Evolutionary conservation across 2,113 vertebrate genomes (phyloP).

Genomic region (Mesoclemmys tuberculata): DNA sequence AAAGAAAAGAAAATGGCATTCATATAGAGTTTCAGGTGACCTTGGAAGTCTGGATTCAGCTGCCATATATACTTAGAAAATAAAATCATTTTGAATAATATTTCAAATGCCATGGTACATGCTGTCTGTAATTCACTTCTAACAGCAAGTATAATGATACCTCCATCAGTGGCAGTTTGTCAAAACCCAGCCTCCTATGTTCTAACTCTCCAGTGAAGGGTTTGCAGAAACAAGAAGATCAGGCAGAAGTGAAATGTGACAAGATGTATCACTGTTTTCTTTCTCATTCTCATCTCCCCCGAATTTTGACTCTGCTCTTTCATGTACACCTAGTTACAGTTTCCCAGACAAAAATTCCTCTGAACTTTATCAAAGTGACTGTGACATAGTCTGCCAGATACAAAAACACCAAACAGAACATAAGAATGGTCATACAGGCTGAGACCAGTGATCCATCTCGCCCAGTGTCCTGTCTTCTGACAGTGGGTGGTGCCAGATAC

Average conservation of each 20-base stretch:
- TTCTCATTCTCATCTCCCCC: neutral
- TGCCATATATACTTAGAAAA: conserved; percentile 24
- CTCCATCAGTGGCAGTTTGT: conserved; percentile 14
- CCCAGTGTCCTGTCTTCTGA: no score
- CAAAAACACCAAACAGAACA: neutral
- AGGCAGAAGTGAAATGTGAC: conserved; percentile 30
- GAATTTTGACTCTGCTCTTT: neutral
- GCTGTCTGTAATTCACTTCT: conserved; percentile 32
- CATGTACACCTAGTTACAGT: accelerated
- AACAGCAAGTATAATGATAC: conserved; percentile 33
- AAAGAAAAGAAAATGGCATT: conserved; percentile 46
- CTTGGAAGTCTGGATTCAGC: conserved; percentile 34
- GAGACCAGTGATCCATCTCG: no score
- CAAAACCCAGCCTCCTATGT: conserved; percentile 27
- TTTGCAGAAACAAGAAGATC: conserved; percentile 34
- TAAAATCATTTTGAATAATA: conserved; percentile 45
- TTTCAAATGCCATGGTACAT: conserved; percentile 28
- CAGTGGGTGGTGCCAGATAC: no score
- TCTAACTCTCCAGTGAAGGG: conserved; percentile 10
- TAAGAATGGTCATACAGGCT: no score
- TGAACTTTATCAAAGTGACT: neutral
- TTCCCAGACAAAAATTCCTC: neutral
- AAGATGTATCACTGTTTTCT: neutral
- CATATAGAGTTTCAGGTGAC: conserved; percentile 52
- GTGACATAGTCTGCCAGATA: neutral